Evolutionary conservation across 2,113 vertebrate species (phyloP), one percentile per base, ranked within the genome.

Genomic region (Nanorana parkeri): DNA sequence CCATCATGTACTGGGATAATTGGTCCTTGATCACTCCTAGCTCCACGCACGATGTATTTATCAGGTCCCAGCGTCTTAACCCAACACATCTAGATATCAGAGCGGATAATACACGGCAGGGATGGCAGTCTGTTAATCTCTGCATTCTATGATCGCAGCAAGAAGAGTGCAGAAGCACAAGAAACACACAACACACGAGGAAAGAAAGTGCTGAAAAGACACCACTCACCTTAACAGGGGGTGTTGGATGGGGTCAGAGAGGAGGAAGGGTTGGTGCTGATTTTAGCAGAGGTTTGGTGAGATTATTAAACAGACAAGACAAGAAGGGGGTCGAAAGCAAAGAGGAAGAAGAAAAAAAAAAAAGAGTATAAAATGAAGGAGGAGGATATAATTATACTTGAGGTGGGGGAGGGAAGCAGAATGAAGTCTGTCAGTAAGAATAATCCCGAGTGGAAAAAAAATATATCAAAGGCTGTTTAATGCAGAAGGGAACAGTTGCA

Each of bases 211-310:
- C 86, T 88, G 90, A 87, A 89, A 89, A 91, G 88, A 88, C 87
- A 88, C 84, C 88, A 91, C 90, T 91, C 90, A 91, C 90, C 90
- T 91, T 88, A 83, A 88, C 88, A 88, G 85, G 90, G 88, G 88
- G 88, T 88, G 90, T 87, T 87, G 87, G 87, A 87, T 88, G 87
- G 87, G 88, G 86, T 89, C 89, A 90, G 86, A 89, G 85, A 89
- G 86, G 85, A 88, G 88, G 83, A 87, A 88, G 88, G 90, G 86
- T 87, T 84, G 86, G 83, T 88, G 88, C 83, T 87, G 85, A 52
- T 86, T 85, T 85, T 86, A 86, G 85, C 87, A 84, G 84, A 88
- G 86, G 84, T 86, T 54, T 86, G 87, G 87, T 87, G 88, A 89
- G 83, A 88, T 81, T 89, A 85, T 72, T 88, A 86, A 87, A 90